Percentiles rank a stretch among this genome's conserved stretches.
Conservation (phyloP, 2,797 vertebrate species). For the Brachymystax lenok region DNA sequence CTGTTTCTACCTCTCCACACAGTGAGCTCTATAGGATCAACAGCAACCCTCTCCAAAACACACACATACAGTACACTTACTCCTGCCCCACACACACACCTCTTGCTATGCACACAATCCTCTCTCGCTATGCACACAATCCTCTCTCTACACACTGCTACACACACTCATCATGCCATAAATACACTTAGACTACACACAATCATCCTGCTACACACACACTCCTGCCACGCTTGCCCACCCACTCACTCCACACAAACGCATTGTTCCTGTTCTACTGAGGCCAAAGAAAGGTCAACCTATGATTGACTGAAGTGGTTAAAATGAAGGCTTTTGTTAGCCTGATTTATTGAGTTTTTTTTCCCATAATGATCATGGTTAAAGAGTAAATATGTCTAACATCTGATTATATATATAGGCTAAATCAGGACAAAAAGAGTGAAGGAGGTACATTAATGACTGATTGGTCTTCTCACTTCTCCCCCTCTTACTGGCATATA, state of each 20-base stretch:
- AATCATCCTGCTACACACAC: background rate
- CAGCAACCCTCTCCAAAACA: background rate
- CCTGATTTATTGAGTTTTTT: too few species aligned
- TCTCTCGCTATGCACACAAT: background rate
- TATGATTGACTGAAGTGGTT: too few species aligned
- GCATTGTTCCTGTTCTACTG: background rate
- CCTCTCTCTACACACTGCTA: background rate
- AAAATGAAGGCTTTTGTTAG: too few species aligned
- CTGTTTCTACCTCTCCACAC: conserved; percentile 20
- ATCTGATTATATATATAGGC: too few species aligned
- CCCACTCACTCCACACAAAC: background rate
- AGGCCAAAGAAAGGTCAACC: too few species aligned
- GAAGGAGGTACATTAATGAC: too few species aligned
- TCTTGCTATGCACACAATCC: too few species aligned
- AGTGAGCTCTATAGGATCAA: conserved; percentile 6
- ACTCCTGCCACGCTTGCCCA: background rate
- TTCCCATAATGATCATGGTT: too few species aligned
- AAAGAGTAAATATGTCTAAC: too few species aligned
- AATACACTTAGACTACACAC: background rate
- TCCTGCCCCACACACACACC: conserved; percentile 1
- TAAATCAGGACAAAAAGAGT: too few species aligned
- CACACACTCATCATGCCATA: background rate
- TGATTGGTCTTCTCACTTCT: too few species aligned
- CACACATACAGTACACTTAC: background rate
- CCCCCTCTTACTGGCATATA: too few species aligned